Base-by-base conservation (phyloP, 2,113 vertebrate genomes). In the Etheostoma spectabile region DNA sequence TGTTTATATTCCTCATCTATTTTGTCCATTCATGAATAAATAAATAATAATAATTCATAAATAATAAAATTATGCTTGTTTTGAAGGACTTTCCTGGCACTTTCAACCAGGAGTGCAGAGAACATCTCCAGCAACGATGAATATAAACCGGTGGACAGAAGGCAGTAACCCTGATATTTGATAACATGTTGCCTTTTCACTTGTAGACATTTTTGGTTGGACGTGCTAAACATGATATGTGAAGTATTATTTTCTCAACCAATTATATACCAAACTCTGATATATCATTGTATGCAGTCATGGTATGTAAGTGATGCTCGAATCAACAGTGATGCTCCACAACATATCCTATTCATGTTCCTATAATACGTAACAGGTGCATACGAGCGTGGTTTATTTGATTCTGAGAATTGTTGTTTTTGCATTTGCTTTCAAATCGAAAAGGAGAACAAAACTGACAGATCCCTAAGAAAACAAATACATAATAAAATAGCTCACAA, bases 391-490 rank as follows among this genome's bases (percentile, higher is more conserved):
- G 33, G 15, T 48, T 64, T 22, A 27, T 68, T 77, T 51, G 55
- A 68, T 59, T 8, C 48, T 15, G 51, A 59, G 12, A 74, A 61
- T 69, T 22, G n/a, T 19, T 21, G 30, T 61, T 42, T 63, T 52
- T 55, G 24, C 27, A 53, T 79, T 77, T 77, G 27, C 46, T 62
- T 72, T 77, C 53, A 71, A 67, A 74, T 15, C 8, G 67, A 59
- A 79, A 82, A 79, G 0, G 67, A 64, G 56, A 85, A 67, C 62
- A 68, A 73, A 77, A 64, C 22, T 61, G 83, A 85, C 79, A 78
- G 16, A 74, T 67, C 56, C 51, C 27, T 33, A 16, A 38, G 49
- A 77, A 2, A 82, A 82, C 56, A 74, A 73, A 88, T 76, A 56
- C 45, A 45, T 63, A 76, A 30, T 68, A 46, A 74, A 79, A 85